phyloP scores from a whole-genome alignment of 2,113 vertebrate genomes.

The Oncorhynchus mykiss region DNA sequence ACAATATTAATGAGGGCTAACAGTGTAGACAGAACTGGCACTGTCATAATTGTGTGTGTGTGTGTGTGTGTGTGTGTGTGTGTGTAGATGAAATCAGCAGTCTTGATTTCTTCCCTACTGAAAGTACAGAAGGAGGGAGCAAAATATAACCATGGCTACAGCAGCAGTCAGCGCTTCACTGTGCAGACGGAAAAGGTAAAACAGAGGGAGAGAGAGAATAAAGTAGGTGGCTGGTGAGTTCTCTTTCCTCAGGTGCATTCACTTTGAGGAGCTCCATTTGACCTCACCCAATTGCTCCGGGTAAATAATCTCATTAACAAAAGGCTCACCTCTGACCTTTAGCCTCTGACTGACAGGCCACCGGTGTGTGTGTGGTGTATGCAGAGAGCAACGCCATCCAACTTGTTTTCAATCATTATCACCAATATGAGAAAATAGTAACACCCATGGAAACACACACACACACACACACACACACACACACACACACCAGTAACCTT shows the following conservation, averaged over 20 bases:
- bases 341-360: not conserved
- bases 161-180: no score
- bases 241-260: not conserved
- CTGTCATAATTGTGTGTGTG: not conserved
- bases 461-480: not conserved
- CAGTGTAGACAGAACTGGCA: not conserved
- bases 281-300: no score
- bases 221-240: not conserved
- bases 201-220: not conserved
- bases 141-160: no score
- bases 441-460: not conserved
- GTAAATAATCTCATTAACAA: constrained; percentile 7
- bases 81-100: constrained; percentile 6
- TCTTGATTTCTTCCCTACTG: no score
- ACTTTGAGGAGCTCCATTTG: not conserved
- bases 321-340: not conserved
- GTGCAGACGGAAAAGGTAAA: not conserved
- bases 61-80: constrained; percentile 13
- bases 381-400: not conserved
- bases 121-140: no score
- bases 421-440: constrained; percentile 39
- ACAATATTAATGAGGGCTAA: no score
- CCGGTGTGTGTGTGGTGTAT: not conserved
- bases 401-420: constrained; percentile 53
- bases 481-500: not conserved